Percentiles rank a stretch among this genome's conserved stretches.
Evolutionary conservation across 2,888 invertebrate species (phyloP).

Genomic region (Lasioglossum marginatum): DNA sequence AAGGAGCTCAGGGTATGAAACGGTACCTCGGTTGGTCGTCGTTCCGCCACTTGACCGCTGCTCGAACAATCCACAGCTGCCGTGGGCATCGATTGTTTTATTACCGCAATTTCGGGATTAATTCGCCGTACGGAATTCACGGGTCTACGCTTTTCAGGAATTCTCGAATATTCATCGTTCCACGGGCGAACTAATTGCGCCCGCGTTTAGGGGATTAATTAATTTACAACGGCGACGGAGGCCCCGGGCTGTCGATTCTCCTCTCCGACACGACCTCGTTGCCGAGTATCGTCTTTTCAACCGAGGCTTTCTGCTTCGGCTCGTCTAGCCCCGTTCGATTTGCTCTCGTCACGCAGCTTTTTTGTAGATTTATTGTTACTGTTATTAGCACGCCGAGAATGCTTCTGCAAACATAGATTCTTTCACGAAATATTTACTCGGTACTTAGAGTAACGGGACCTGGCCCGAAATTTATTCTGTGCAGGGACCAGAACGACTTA

Average conservation of each 20-base stretch:
- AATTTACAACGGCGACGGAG: conserved; percentile 53
- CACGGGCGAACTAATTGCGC: conserved; percentile 47
- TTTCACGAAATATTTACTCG: neutral
- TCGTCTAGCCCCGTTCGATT: neutral
- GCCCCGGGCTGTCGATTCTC: conserved; percentile 39
- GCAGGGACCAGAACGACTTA: too few species aligned
- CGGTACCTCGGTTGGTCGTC: conserved; percentile 38
- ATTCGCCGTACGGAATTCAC: conserved; percentile 63
- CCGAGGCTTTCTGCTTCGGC: neutral
- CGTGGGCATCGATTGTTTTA: conserved; percentile 72
- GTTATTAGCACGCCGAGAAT: neutral
- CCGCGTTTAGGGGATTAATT: conserved; percentile 58
- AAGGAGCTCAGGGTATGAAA: conserved; percentile 60
- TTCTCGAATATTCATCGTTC: conserved; percentile 58
- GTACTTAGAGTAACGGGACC: neutral
- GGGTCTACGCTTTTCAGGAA: conserved; percentile 54
- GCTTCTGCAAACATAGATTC: neutral
- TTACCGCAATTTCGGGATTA: conserved; percentile 73
- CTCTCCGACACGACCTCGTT: conserved; percentile 15
- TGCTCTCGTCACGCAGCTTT: neutral
- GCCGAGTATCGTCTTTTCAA: neutral
- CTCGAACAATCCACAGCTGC: conserved; percentile 25
- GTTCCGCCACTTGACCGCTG: conserved; percentile 46
- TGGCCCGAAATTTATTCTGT: neutral
- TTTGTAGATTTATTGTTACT: neutral